phyloP scores from a whole-genome alignment of 2,888 invertebrate species.

The Lasioglossum malachurum region DNA sequence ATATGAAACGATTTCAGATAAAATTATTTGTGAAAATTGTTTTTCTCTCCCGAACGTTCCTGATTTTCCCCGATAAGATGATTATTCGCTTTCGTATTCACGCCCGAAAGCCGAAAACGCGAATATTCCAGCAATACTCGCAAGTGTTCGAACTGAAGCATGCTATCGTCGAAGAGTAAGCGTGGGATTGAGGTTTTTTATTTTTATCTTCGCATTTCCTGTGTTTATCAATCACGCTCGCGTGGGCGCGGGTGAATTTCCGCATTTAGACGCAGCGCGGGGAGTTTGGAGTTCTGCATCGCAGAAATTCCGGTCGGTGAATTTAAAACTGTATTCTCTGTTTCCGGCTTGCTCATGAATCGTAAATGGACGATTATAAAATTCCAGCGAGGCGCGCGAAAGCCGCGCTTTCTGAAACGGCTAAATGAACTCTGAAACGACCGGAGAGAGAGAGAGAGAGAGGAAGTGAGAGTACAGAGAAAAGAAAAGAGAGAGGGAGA shows the following conservation, averaged over 20 bases:
- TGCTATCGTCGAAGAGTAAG: neutral
- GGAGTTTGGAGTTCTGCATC: neutral
- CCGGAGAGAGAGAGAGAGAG: neutral
- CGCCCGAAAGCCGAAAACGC: neutral
- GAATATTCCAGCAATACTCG: neutral
- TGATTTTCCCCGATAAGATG: neutral
- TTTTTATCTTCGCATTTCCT: neutral
- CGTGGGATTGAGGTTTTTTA: neutral
- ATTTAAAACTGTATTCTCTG: constrained; percentile 15
- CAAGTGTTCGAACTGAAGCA: neutral
- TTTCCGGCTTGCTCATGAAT: constrained; percentile 18
- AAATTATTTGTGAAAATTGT: neutral
- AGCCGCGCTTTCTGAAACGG: constrained; percentile 35
- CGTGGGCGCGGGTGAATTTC: neutral
- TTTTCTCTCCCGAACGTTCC: neutral
- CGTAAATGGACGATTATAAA: constrained; percentile 49
- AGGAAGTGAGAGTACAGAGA: neutral
- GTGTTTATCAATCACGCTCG: neutral
- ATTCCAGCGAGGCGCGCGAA: constrained; percentile 31
- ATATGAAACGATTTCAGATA: too few species aligned
- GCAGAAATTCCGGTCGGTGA: neutral
- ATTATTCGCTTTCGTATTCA: neutral
- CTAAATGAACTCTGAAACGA: constrained; percentile 51
- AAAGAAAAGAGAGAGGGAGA: neutral
- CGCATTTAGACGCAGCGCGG: neutral